phyloP scores from a whole-genome alignment of 2,797 vertebrate species.

The Sebastes elongatus region DNA sequence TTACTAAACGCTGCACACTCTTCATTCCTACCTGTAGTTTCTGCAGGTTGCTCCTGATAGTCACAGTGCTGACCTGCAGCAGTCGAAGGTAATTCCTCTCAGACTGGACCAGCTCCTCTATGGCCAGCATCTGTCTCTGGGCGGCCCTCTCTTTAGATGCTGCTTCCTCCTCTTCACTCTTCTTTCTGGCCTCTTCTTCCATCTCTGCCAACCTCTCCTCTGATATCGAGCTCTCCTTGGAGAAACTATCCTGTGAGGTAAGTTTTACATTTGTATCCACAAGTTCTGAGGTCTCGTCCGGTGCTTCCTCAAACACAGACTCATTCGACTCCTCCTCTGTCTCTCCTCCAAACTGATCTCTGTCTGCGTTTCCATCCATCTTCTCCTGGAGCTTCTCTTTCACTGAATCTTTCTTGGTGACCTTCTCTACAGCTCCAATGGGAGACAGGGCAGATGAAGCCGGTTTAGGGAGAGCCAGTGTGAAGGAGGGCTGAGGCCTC shows the following conservation, averaged over 20 bases:
- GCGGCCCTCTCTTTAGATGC: conserved; percentile 68
- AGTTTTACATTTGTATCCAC: background rate
- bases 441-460: conserved; percentile 12
- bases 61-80: conserved; percentile 82
- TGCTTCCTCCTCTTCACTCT: conserved; percentile 51
- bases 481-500: conserved; percentile 48
- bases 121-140: conserved; percentile 83
- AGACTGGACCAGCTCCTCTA: conserved; percentile 88
- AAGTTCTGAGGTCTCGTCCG: background rate
- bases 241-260: conserved; percentile 53
- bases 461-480: conserved; percentile 30
- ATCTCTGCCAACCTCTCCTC: conserved; percentile 51
- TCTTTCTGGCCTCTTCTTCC: conserved; percentile 42
- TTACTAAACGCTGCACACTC: background rate
- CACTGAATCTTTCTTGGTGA: background rate
- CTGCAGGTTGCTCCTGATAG: conserved; percentile 86
- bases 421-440: conserved; percentile 15
- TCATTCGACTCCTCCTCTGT: conserved; percentile 1
- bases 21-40: conserved; percentile 78
- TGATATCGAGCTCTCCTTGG: conserved; percentile 11
- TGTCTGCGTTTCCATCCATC: background rate
- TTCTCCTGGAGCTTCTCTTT: conserved; percentile 9
- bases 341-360: conserved; percentile 13
- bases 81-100: conserved; percentile 89
- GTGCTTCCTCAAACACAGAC: conserved; percentile 11